Conservation (phyloP, 2,113 vertebrate species). For the Rattus norvegicus region DNA sequence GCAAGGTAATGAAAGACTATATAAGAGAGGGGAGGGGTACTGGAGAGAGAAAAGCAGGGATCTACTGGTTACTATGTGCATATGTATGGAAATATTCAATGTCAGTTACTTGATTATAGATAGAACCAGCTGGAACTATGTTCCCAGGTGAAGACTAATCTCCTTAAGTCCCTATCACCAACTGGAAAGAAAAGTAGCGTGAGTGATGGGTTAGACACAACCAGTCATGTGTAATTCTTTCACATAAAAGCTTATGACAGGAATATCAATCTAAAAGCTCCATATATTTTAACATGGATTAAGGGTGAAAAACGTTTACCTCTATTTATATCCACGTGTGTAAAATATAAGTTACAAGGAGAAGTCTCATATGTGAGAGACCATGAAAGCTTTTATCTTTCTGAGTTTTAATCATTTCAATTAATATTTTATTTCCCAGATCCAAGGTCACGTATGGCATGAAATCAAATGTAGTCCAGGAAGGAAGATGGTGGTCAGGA, state of each 20-base stretch:
- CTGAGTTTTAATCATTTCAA: background rate
- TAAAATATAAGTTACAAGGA: background rate
- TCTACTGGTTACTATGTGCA: background rate
- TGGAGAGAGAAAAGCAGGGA: background rate
- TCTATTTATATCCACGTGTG: background rate
- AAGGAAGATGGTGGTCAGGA: background rate
- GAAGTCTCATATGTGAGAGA: background rate
- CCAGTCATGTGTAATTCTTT: background rate
- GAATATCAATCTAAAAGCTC: background rate
- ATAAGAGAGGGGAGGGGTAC: background rate
- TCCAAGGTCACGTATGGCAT: background rate
- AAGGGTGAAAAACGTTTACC: background rate
- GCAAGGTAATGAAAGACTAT: background rate
- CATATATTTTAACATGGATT: background rate
- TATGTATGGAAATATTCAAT: background rate
- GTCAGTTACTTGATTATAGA: background rate
- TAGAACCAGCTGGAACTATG: background rate
- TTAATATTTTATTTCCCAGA: background rate
- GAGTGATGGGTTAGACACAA: background rate
- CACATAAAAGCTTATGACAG: background rate
- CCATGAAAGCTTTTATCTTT: background rate
- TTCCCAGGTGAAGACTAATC: background rate
- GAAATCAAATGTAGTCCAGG: background rate
- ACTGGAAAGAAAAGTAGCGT: slow-evolving; percentile 17
- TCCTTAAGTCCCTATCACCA: background rate